Evolutionary conservation across 2,888 invertebrate species (phyloP).

Genomic region (Phengaris alcon): DNA sequence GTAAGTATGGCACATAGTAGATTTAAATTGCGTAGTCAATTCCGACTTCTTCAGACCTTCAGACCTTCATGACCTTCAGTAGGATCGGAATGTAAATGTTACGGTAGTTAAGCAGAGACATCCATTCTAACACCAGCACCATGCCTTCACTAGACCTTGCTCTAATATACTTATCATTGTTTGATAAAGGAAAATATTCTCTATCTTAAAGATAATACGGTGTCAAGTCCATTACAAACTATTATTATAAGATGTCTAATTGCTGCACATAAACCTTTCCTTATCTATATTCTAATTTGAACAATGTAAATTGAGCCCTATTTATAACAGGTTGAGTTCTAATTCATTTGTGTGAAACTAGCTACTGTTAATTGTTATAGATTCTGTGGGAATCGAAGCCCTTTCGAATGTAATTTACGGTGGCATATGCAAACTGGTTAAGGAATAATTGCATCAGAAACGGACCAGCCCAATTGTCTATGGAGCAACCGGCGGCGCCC

Average conservation of each 20-base stretch:
- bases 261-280: constrained; percentile 15
- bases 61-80: neutral
- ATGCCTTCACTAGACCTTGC: constrained; percentile 15
- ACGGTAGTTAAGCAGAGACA: constrained; percentile 3
- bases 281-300: neutral
- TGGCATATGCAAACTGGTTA: constrained; percentile 39
- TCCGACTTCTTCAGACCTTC: neutral
- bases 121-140: constrained; percentile 10
- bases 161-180: neutral
- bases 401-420: constrained; percentile 66
- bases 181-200: neutral
- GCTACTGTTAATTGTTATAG: constrained; percentile 32
- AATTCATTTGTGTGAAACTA: neutral
- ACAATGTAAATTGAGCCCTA: neutral
- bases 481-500: constrained; percentile 2
- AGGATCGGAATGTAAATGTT: constrained; percentile 16
- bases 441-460: constrained; percentile 33
- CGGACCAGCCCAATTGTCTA: constrained; percentile 26
- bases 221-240: neutral
- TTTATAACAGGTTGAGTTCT: neutral
- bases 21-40: neutral
- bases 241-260: neutral
- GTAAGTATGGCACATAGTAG: neutral
- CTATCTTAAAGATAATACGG: neutral
- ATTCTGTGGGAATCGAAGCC: constrained; percentile 68